Conservation (phyloP, 2,797 vertebrate species). For the Merluccius polli region DNA sequence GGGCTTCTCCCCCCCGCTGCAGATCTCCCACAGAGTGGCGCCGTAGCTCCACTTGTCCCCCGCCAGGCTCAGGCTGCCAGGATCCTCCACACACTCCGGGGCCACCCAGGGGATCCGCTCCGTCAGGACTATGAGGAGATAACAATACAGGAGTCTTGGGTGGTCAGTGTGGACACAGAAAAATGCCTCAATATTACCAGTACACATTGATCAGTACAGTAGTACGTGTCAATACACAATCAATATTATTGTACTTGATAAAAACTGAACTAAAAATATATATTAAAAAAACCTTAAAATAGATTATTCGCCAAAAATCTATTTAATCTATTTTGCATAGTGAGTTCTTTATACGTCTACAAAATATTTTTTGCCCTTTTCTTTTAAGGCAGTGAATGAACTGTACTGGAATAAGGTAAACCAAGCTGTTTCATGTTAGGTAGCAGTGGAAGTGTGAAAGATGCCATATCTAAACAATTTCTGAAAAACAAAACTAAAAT, state of each 20-base stretch:
- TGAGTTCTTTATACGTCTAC: not conserved
- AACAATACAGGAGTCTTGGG: not conserved
- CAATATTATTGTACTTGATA: not conserved
- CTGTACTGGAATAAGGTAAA: not conserved
- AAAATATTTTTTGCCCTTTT: not conserved
- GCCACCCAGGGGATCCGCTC: slow-evolving; percentile 97
- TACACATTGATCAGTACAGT: not conserved
- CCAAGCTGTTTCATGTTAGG: not conserved
- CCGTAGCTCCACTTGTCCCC: slow-evolving; percentile 97
- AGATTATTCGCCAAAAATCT: not conserved
- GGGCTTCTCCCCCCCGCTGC: slow-evolving; percentile 91
- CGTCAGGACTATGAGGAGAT: slow-evolving; percentile 77
- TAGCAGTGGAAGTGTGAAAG: not conserved
- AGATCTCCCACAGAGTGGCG: slow-evolving; percentile 96
- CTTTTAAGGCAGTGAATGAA: not conserved
- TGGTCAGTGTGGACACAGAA: not conserved
- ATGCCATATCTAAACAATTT: not conserved
- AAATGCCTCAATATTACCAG: not conserved
- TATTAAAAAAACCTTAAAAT: not conserved
- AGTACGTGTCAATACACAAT: not conserved
- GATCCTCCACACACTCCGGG: slow-evolving; percentile 88
- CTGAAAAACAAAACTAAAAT: not conserved
- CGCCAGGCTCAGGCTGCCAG: slow-evolving; percentile 79
- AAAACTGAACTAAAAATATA: not conserved
- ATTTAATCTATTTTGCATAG: too few species aligned